Evolutionary conservation across 2,113 vertebrate species (phyloP), one percentile per base, ranked within the genome.

Genomic region (Camelus dromedarius): DNA sequence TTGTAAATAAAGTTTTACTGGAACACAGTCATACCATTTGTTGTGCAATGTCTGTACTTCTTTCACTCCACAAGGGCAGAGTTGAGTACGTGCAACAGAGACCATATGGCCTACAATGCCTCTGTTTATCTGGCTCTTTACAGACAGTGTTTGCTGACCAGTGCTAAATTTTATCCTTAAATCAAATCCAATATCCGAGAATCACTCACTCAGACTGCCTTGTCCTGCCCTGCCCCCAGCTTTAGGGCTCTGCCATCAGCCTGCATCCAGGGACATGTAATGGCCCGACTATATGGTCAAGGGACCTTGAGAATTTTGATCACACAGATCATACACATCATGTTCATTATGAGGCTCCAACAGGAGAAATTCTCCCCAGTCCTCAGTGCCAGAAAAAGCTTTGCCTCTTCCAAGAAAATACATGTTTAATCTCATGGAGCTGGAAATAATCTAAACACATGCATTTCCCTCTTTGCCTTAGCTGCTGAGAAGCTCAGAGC

Each of bases 401-500:
- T 48, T 96, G 60, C 30, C 69, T 89, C 48, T 82, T 72, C 48
- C 22, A 77, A 64, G 75, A 77, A 95, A 93, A 82, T 35, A 73
- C 2, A 7, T 92, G 30, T 64, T 91, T 50, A 50, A 22, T 84
- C 52, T 82, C 46, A 52, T 4, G 18, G 66, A 60, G 22, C n/a
- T 38, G 75, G 54, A 46, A 89, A 58, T 52, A 69, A 76, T n/a
- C 60, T 66, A 87, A 46, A 12, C 22, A 38, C 60, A n/a, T 48
- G 30, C 42, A 69, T 67, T 80, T 50, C 50, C 58, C n/a, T 24
- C 58, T 94, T 86, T 86, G 80, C 88, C 35, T 48, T 90, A 64
- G 38, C 50, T 94, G 52, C 58, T n/a, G 73, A 52, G 82, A 75
- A n/a, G 70, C 64, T 89, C 54, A 79, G 69, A 16, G 70, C 8